A percentile compares a stretch with the other conserved stretches of the same genome.
These are phyloP conservation scores for Teleopsis dalmanni DNA, from an alignment of 1,140 invertebrate genomes.

Conservation along the genomic window DNA sequence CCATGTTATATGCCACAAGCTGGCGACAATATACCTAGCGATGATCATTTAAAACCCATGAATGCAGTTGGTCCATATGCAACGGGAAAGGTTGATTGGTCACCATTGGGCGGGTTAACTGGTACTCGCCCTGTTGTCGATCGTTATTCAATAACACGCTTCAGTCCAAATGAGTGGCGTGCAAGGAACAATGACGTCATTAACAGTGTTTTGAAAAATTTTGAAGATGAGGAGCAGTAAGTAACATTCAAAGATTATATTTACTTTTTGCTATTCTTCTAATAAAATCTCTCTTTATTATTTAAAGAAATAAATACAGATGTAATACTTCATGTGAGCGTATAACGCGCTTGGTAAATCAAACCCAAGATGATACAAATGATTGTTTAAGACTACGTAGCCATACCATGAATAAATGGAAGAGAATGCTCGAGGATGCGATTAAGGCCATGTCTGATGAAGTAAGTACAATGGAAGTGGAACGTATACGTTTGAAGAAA, in stretches of 20 bases:
- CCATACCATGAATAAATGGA: slow-evolving; percentile 59
- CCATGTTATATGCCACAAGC: slow-evolving; percentile 51
- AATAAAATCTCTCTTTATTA: neutral
- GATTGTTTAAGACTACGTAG: slow-evolving; percentile 54
- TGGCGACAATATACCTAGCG: slow-evolving; percentile 46
- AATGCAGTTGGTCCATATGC: slow-evolving; percentile 56
- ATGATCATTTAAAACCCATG: slow-evolving; percentile 37
- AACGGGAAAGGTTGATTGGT: slow-evolving; percentile 61
- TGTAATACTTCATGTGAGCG: slow-evolving; percentile 49
- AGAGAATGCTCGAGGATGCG: slow-evolving; percentile 58
- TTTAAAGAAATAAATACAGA: slow-evolving; percentile 30
- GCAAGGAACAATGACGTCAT: slow-evolving; percentile 47
- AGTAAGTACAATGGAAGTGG: slow-evolving; percentile 56
- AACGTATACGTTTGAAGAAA: slow-evolving; percentile 56
- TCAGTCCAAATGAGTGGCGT: slow-evolving; percentile 61
- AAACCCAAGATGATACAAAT: slow-evolving; percentile 58
- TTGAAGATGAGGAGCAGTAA: neutral
- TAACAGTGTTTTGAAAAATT: slow-evolving; percentile 5
- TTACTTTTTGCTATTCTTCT: too few relatives aligned
- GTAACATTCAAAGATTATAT: too few relatives aligned
- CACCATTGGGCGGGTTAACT: slow-evolving; percentile 56
- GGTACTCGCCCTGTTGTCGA: slow-evolving; percentile 63
- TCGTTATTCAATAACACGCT: slow-evolving; percentile 64
- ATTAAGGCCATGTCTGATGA: slow-evolving; percentile 59
- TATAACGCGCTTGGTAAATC: slow-evolving; percentile 55